Base-by-base conservation (phyloP, 2,113 vertebrate genomes). In the Leptocoma aspasia region DNA sequence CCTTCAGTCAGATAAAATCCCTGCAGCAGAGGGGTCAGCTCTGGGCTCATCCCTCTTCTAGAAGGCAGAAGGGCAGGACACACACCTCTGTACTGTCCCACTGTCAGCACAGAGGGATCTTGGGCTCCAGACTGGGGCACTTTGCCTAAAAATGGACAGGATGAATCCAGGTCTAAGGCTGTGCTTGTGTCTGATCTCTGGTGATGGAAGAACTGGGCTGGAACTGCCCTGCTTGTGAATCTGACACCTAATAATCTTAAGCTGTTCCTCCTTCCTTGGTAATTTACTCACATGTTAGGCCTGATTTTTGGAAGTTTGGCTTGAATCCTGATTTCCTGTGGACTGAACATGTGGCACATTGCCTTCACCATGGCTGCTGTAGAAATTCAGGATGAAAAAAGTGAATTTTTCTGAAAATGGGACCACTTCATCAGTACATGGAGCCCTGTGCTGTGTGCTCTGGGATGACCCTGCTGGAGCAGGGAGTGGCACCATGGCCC, bases 341-440 rank as follows among this genome's bases (percentile, higher is more conserved):
- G 50, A 10, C 31, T 42, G 61, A 47, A 1, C 50, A 15, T 0
- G 0, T 5, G 11, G n/a, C 59, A 26, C 1, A 1, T 27, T 52
- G 31, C 39, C 28, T 69, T 70, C 50, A 26, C 20, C 6, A 1
- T 10, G 64, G 35, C 60, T 68, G 33, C 42, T 30, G 37, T 8
- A 8, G 69, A n/a, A 53, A 57, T n/a, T 3, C 11, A 47, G n/a
- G 42, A 10, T 44, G 8, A 12, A 23, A 63, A 73, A 8, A 4
- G 20, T 7, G 60, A 63, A 1, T 45, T 24, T 44, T 69, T 65
- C 33, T 80, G 71, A 3, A 69, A n/a, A 18, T 4, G 17, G 6
- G 33, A 17, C 3, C 15, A 7, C 9, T 37, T 21, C 0, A 35
- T 56, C 39, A 39, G 50, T 6, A 4, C 35, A 2, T 39, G 50